Percentiles rank a stretch among this genome's conserved stretches.
These are phyloP conservation scores for Parnassius orleans DNA, from an alignment of 2,888 invertebrate genomes.

Conservation along the genomic window DNA sequence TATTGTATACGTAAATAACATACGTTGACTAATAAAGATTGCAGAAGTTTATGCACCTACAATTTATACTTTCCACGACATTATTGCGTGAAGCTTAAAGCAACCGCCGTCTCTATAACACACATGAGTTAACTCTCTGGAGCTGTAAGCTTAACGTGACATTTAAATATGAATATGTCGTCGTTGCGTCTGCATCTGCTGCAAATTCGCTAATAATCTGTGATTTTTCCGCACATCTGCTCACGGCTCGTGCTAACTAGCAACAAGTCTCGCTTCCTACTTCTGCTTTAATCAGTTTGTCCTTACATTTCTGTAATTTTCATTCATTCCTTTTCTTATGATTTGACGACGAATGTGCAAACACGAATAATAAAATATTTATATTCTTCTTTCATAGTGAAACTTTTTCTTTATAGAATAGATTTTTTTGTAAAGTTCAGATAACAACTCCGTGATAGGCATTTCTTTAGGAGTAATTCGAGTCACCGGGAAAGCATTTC, in stretches of 20 bases:
- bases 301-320: slow-evolving; percentile 31
- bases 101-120: slow-evolving; percentile 30
- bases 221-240: slow-evolving; percentile 75
- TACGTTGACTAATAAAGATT: no score
- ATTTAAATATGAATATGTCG: slow-evolving; percentile 78
- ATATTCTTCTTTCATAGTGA: slow-evolving; percentile 31
- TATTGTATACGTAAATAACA: no score
- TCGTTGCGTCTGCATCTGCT: slow-evolving; percentile 46
- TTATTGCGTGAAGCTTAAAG: slow-evolving; percentile 15
- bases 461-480: slow-evolving; percentile 69
- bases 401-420: slow-evolving; percentile 45
- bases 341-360: neutral
- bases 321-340: slow-evolving; percentile 12
- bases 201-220: slow-evolving; percentile 65
- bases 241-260: slow-evolving; percentile 34
- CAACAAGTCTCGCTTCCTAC: slow-evolving; percentile 30
- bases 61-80: neutral
- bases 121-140: slow-evolving; percentile 55
- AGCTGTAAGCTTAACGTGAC: slow-evolving; percentile 56
- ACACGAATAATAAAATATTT: slow-evolving; percentile 11
- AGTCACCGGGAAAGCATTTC: slow-evolving; percentile 56
- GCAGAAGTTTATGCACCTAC: no score
- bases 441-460: slow-evolving; percentile 62
- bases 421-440: slow-evolving; percentile 54
- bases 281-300: slow-evolving; percentile 36